phyloP scores from a whole-genome alignment of 2,888 invertebrate species.

The Ormyrus thymus region DNA sequence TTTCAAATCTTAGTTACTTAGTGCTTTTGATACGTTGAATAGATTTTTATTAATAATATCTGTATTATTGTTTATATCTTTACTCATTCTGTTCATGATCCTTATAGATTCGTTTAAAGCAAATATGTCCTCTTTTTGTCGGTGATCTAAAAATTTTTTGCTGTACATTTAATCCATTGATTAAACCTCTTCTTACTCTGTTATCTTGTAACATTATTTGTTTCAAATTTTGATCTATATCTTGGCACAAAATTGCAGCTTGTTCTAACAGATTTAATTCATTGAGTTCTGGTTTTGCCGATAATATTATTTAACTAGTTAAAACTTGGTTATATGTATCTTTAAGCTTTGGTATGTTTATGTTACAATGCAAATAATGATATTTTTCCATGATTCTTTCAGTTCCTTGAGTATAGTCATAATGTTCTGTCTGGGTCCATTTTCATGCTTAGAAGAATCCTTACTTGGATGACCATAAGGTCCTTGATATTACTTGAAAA shows the following conservation, averaged over 20 bases:
- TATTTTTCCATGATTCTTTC: too few species aligned
- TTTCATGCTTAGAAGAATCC: constrained; percentile 62
- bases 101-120: not conserved
- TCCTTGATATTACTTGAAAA: constrained; percentile 62
- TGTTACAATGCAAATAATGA: too few species aligned
- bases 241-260: not conserved
- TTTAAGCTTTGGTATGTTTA: not conserved
- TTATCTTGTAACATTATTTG: not conserved
- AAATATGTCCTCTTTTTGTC: not conserved
- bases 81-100: too few species aligned
- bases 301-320: too few species aligned
- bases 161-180: not conserved
- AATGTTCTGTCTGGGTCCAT: too few species aligned
- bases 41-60: constrained; percentile 8
- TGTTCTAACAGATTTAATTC: not conserved
- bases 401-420: not conserved
- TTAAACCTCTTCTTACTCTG: not conserved
- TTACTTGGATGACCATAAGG: constrained; percentile 59
- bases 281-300: not conserved
- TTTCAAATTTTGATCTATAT: not conserved
- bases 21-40: not conserved
- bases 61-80: not conserved
- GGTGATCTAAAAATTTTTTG: not conserved
- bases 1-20: not conserved
- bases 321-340: not conserved